A percentile compares a stretch with the other conserved stretches of the same genome.
Evolutionary conservation across 1,140 invertebrate species (phyloP).

Genomic region (Rhyacophila brunnea): DNA sequence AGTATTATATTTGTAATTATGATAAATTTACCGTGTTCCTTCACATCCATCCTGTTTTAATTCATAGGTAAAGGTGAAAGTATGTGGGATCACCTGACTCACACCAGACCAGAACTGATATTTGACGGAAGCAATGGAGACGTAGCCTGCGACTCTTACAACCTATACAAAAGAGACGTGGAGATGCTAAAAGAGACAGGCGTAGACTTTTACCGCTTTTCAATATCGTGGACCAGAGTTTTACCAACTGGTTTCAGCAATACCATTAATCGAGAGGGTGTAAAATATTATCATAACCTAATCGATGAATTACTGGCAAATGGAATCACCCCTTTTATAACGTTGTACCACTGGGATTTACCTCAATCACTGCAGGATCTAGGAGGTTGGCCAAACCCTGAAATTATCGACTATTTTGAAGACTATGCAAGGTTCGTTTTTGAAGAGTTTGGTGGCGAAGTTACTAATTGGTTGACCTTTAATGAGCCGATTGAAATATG

Average conservation of each 20-base stretch:
- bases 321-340: slow-evolving; percentile 50
- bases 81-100: slow-evolving; percentile 41
- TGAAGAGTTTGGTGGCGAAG: slow-evolving; percentile 43
- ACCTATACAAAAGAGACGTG: slow-evolving; percentile 54
- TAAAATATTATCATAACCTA: slow-evolving; percentile 58
- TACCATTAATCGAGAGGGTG: slow-evolving; percentile 51
- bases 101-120: slow-evolving; percentile 38
- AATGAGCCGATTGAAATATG: slow-evolving; percentile 48
- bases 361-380: slow-evolving; percentile 51
- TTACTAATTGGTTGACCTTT: slow-evolving; percentile 41
- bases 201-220: slow-evolving; percentile 61
- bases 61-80: slow-evolving; percentile 41
- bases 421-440: slow-evolving; percentile 42
- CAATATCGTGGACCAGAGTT: slow-evolving; percentile 61
- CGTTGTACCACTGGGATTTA: slow-evolving; percentile 57
- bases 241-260: slow-evolving; percentile 55
- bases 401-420: slow-evolving; percentile 51
- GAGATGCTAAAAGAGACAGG: slow-evolving; percentile 46
- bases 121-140: slow-evolving; percentile 43
- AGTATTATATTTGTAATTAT: too few relatives aligned
- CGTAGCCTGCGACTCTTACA: slow-evolving; percentile 47
- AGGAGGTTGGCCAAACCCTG: slow-evolving; percentile 55
- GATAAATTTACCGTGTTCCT: too few relatives aligned
- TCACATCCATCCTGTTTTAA: slow-evolving; percentile 11
- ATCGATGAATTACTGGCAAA: slow-evolving; percentile 52